Evolutionary conservation across 2,888 invertebrate genomes (phyloP).

Genomic region (Hydriomena furcata): DNA sequence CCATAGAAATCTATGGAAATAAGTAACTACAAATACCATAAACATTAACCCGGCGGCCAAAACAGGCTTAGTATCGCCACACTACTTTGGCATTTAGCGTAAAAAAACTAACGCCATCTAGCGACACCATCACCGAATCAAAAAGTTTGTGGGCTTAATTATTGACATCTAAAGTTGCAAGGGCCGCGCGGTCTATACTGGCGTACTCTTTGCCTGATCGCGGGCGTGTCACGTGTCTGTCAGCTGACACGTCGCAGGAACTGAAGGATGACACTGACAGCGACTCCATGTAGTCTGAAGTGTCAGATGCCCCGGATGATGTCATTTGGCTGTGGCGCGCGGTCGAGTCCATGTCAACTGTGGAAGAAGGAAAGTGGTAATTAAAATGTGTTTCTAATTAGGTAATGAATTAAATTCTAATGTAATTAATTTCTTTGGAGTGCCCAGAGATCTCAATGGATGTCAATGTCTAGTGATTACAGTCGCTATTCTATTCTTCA

Average conservation of each 20-base stretch:
- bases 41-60: constrained; percentile 11
- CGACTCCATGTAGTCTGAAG: constrained; percentile 90
- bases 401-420: too few species aligned
- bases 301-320: constrained; percentile 88
- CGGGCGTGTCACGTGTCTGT: constrained; percentile 69
- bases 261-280: constrained; percentile 88
- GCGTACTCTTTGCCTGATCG: constrained; percentile 76
- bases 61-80: constrained; percentile 3
- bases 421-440: too few species aligned
- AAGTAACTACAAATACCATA: constrained; percentile 18
- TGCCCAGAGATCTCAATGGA: too few species aligned
- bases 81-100: constrained; percentile 13
- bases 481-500: too few species aligned
- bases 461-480: too few species aligned
- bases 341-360: constrained; percentile 76
- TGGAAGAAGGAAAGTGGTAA: constrained; percentile 15
- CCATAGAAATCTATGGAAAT: constrained; percentile 16
- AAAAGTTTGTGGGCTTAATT: constrained; percentile 15
- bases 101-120: constrained; percentile 13
- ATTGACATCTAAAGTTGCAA: constrained; percentile 38
- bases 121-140: constrained; percentile 5
- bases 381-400: too few species aligned
- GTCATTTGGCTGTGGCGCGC: constrained; percentile 83
- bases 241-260: constrained; percentile 85
- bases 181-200: constrained; percentile 63